These are phyloP conservation scores for Diploptera punctata DNA, from an alignment of 2,888 invertebrate genomes.

Conservation along the genomic window DNA sequence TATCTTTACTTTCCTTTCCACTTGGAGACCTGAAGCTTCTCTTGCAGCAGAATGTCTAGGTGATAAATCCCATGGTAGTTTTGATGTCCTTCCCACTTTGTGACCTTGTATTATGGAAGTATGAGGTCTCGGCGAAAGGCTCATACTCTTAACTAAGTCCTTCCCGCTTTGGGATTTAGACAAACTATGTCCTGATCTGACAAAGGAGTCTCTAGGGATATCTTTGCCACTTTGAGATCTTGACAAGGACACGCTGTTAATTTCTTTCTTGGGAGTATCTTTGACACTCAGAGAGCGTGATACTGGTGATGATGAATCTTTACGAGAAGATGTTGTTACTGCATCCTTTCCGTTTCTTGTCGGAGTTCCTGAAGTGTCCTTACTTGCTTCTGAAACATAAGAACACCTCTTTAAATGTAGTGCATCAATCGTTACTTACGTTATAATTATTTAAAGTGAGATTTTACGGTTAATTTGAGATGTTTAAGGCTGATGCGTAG, in stretches of 20 bases:
- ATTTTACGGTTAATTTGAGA: too few species aligned
- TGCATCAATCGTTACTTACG: too few species aligned
- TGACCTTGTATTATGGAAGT: neutral
- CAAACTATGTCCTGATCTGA: neutral
- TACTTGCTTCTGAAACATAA: neutral
- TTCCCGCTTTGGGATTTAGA: constrained; percentile 7
- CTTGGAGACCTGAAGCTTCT: neutral
- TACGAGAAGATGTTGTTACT: neutral
- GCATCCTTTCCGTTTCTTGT: neutral
- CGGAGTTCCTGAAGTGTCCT: neutral
- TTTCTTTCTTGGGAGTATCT: neutral
- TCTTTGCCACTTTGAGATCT: constrained; percentile 11
- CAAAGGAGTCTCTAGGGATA: neutral
- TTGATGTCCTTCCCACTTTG: neutral
- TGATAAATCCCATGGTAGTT: neutral
- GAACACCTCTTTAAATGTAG: too few species aligned
- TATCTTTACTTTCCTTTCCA: neutral
- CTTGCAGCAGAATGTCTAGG: neutral
- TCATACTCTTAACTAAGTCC: neutral
- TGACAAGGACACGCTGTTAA: neutral
- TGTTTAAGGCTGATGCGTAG: too few species aligned
- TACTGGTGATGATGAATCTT: neutral
- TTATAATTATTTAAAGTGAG: too few species aligned
- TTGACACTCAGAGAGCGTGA: neutral
- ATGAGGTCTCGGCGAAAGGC: neutral